These are phyloP conservation scores for Echinops telfairi DNA, from an alignment of 2,113 vertebrate species.

Conservation along the genomic window DNA sequence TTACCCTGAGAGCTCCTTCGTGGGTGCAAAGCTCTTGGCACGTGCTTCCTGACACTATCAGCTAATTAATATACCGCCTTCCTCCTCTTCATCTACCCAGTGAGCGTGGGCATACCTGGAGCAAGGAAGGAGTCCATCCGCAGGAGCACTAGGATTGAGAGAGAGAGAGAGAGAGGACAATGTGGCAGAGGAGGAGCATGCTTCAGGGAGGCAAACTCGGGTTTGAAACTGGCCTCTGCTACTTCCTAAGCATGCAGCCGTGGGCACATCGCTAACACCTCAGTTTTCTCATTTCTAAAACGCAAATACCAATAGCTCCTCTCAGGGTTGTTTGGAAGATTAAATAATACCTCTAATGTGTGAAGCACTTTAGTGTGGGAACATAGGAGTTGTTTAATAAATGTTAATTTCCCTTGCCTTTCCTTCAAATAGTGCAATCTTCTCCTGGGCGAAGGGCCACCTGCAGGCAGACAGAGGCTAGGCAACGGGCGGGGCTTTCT, in stretches of 20 bases:
- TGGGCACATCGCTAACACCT: neutral
- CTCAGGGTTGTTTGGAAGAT: constrained; percentile 75
- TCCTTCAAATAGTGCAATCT: constrained; percentile 42
- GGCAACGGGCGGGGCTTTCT: neutral
- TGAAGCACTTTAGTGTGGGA: constrained; percentile 53
- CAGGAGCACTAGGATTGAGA: neutral
- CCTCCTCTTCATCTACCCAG: neutral
- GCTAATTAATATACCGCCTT: too few relatives aligned
- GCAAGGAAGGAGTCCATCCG: neutral
- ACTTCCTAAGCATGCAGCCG: neutral
- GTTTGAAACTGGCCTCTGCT: neutral
- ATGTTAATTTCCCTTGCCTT: constrained; percentile 79
- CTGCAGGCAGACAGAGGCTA: neutral
- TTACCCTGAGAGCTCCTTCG: too few relatives aligned
- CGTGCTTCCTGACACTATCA: neutral
- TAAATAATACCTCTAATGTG: constrained; percentile 74
- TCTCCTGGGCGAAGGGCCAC: neutral
- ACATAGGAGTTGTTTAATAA: constrained; percentile 79
- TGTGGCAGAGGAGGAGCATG: neutral
- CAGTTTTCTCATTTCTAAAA: constrained; percentile 54
- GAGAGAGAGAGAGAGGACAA: neutral
- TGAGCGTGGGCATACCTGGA: neutral
- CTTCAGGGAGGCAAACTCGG: neutral
- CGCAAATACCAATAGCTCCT: constrained; percentile 72
- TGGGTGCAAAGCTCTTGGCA: neutral